A percentile compares a stretch with the other conserved stretches of the same genome.
phyloP scores from a whole-genome alignment of 1,140 invertebrate species.

The Probaryconus sp. region DNA sequence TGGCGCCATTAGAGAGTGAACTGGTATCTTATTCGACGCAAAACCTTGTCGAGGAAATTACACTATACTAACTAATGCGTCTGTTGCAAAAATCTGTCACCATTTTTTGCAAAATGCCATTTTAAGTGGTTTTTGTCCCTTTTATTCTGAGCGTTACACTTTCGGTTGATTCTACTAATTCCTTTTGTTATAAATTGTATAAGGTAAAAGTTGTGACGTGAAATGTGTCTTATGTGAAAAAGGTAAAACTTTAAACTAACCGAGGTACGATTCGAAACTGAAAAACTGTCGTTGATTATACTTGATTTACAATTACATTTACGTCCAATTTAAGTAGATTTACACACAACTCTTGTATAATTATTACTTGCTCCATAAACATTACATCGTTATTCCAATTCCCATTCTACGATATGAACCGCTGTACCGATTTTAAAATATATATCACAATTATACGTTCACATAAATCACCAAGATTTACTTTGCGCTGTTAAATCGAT shows the following conservation, averaged over 20 bases:
- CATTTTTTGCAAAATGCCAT: no score
- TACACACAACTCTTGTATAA: conserved; percentile 10
- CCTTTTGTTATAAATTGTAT: no score
- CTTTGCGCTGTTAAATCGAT: conserved; percentile 39
- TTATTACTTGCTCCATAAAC: conserved; percentile 13
- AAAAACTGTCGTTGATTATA: conserved; percentile 7
- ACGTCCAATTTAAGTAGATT: conserved; percentile 5
- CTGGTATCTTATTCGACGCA: conserved; percentile 8
- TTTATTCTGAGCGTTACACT: no score
- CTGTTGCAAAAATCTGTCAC: no score
- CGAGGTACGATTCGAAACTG: background rate
- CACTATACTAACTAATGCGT: background rate
- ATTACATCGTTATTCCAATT: conserved; percentile 11
- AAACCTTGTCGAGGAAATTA: background rate
- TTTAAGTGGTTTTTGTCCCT: no score
- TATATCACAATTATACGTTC: conserved; percentile 40
- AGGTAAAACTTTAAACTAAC: no score
- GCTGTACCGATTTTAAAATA: conserved; percentile 19
- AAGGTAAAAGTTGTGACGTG: no score
- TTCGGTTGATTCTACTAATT: no score
- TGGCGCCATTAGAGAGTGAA: conserved; percentile 29
- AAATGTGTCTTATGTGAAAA: no score
- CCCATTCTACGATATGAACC: background rate
- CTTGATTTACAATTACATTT: conserved; percentile 24
- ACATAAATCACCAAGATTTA: conserved; percentile 43